A percentile compares a stretch with the other conserved stretches of the same genome.
Conservation (phyloP, 2,113 vertebrate species). For the Corythaeola cristata region DNA sequence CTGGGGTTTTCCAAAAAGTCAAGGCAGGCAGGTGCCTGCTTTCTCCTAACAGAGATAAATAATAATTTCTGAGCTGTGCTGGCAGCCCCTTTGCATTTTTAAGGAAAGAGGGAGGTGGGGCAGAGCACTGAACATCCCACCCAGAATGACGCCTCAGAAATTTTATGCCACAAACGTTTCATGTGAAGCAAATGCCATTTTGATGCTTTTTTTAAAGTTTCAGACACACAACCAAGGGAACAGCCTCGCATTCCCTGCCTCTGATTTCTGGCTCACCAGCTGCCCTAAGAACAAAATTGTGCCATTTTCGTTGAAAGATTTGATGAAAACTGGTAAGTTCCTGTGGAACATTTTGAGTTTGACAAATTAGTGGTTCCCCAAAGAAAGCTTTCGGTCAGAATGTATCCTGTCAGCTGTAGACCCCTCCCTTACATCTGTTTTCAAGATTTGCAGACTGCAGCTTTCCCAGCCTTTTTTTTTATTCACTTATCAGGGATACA, state of each 20-base stretch:
- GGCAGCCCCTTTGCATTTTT: neutral
- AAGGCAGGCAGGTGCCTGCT: neutral
- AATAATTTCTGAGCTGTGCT: neutral
- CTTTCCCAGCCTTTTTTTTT: neutral
- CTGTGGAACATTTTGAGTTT: neutral
- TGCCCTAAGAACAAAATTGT: neutral
- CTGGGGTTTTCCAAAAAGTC: neutral
- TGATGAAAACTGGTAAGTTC: neutral
- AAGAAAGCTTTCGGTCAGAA: neutral
- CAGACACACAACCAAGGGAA: neutral
- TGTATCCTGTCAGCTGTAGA: neutral
- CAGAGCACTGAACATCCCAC: neutral
- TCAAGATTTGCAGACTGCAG: neutral
- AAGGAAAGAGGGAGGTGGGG: neutral
- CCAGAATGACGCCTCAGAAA: neutral
- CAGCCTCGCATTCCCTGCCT: rapidly evolving
- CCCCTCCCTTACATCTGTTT: neutral
- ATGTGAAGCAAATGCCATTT: neutral
- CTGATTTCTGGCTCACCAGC: neutral
- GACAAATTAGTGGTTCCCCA: neutral
- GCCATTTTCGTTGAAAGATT: neutral
- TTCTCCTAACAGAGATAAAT: neutral
- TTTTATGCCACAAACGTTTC: neutral
- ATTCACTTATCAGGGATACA: neutral
- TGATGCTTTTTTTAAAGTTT: neutral